phyloP scores from a whole-genome alignment of 2,888 invertebrate genomes.

The Notodonta dromedarius region DNA sequence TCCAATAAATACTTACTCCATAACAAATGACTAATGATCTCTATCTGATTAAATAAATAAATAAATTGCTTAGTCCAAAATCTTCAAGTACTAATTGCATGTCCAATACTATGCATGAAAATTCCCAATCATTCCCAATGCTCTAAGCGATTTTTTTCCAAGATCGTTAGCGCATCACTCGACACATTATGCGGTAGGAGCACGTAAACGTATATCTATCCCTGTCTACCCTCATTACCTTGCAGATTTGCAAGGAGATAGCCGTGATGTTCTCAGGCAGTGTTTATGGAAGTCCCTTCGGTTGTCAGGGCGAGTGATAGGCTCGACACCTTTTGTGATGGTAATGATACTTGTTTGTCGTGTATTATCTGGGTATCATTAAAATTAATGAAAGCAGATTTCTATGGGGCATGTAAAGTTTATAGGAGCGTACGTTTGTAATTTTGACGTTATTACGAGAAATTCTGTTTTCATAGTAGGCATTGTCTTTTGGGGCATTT shows the following conservation, averaged over 20 bases:
- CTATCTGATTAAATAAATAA: too few species aligned
- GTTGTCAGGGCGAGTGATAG: slow-evolving; percentile 50
- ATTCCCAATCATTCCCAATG: slow-evolving; percentile 9
- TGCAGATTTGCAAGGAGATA: slow-evolving; percentile 55
- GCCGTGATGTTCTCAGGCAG: slow-evolving; percentile 36
- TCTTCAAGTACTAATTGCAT: not conserved
- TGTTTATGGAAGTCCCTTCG: slow-evolving; percentile 51
- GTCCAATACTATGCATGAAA: not conserved
- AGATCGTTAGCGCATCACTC: slow-evolving; percentile 21
- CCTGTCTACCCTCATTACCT: slow-evolving; percentile 50
- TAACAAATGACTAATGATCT: not conserved
- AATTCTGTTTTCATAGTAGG: too few species aligned
- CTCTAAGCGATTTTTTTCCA: slow-evolving; percentile 13
- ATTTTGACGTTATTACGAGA: too few species aligned
- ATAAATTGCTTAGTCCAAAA: too few species aligned
- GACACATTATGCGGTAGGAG: slow-evolving; percentile 21
- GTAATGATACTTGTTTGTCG: not conserved
- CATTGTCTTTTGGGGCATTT: too few species aligned
- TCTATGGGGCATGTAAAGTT: too few species aligned
- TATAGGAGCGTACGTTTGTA: too few species aligned
- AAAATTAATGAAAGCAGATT: not conserved
- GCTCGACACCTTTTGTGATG: not conserved
- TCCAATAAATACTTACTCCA: too few species aligned
- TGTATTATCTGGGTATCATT: not conserved
- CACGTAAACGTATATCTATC: slow-evolving; percentile 35